Percentiles rank a stretch among this genome's conserved stretches.
Conservation (phyloP, 2,113 vertebrate species). For the Alligator mississippiensis region DNA sequence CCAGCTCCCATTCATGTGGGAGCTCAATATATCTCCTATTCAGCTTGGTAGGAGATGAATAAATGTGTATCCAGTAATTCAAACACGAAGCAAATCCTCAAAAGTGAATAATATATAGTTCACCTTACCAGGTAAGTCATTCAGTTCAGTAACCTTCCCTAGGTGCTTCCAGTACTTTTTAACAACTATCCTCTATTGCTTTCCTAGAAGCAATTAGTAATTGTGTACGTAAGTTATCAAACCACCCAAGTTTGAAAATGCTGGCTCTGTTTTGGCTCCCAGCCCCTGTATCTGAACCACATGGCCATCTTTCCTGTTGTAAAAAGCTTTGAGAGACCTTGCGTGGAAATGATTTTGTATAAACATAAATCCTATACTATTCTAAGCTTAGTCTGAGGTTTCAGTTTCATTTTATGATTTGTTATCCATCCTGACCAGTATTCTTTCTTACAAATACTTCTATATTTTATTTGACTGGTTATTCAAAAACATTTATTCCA, state of each 20-base stretch:
- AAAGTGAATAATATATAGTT: not conserved
- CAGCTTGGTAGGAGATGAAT: not conserved
- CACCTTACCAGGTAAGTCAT: not conserved
- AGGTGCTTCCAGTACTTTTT: not conserved
- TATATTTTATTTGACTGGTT: not conserved
- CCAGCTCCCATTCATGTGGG: not conserved
- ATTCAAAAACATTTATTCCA: constrained; percentile 28
- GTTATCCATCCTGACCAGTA: not conserved
- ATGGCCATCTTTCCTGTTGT: not conserved
- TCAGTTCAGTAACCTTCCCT: rapidly evolving
- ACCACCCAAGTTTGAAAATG: not conserved
- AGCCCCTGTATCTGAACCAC: not conserved
- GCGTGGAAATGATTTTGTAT: not conserved
- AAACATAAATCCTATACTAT: not conserved
- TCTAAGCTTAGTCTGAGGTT: not conserved
- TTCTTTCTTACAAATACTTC: not conserved
- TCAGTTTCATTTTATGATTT: not conserved
- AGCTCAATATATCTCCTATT: not conserved
- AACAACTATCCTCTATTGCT: not conserved
- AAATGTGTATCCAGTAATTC: not conserved
- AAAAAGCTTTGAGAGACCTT: not conserved
- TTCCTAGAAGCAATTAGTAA: not conserved
- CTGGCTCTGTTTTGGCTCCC: not conserved
- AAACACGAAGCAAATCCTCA: not conserved
- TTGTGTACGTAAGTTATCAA: not conserved